These are phyloP conservation scores for Eilema sororculum DNA, from an alignment of 2,888 invertebrate genomes.

Conservation along the genomic window DNA sequence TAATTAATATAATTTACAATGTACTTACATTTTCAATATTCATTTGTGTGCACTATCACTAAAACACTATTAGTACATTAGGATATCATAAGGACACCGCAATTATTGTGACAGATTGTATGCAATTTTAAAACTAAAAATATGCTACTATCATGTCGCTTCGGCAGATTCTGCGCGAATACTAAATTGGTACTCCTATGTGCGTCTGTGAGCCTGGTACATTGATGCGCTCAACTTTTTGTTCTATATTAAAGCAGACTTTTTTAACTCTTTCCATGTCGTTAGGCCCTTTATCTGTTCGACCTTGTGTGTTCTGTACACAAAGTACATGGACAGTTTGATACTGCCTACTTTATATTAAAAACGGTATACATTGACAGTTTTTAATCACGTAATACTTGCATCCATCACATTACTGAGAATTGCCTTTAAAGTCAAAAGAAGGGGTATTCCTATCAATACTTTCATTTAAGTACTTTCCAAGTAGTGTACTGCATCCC, in stretches of 20 bases:
- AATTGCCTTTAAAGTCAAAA: background rate
- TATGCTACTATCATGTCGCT: conserved; percentile 58
- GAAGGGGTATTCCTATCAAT: background rate
- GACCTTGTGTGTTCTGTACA: conserved; percentile 5
- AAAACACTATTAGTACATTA: background rate
- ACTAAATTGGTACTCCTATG: conserved; percentile 61
- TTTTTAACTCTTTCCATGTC: conserved; percentile 28
- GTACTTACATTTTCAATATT: conserved; percentile 21
- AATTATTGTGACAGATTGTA: conserved; percentile 31
- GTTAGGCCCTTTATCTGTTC: conserved; percentile 3
- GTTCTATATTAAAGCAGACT: conserved; percentile 16
- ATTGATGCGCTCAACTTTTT: conserved; percentile 27
- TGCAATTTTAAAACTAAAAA: conserved; percentile 60
- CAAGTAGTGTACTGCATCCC: background rate
- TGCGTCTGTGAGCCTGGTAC: conserved; percentile 63
- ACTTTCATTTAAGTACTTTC: background rate
- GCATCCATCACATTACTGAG: background rate
- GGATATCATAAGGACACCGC: conserved; percentile 31
- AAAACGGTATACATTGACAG: background rate
- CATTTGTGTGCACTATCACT: conserved; percentile 3
- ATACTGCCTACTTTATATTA: background rate
- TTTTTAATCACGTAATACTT: background rate
- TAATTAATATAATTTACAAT: background rate
- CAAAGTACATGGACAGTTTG: background rate
- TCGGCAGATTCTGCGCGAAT: conserved; percentile 49